Evolutionary conservation across 2,797 vertebrate genomes (phyloP), one percentile per base, ranked within the genome.

Genomic region (Lagocephalus sceleratus): DNA sequence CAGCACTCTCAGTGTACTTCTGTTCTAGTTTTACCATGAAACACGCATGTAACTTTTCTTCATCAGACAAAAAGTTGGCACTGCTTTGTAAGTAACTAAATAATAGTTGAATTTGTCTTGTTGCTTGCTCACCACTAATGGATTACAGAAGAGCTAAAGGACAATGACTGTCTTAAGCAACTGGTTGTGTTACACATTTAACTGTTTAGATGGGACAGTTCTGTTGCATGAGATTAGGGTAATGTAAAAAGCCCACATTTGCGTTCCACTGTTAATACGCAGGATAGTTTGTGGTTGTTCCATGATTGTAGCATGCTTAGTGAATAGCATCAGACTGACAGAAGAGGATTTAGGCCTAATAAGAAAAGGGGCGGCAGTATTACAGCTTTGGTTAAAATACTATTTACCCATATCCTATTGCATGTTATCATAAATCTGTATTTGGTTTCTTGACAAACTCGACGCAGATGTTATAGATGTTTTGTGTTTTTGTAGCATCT

Each of bases 211-310:
- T 50, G 59, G 52, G 65, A 64, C 68, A 75, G 71, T 71, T 81
- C 45, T 63, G 43, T 57, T 69, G 67, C 57, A 40, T 15, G 67
- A 56, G 63, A 62, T 82, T 76, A 76, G 77, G 78, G 73, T 76
- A 86, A 82, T 71, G 71, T 74, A 42, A 47, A 66, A 83, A 81
- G 64, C 70, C 60, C 53, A 78, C 49, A 65, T 69, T 75, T 77
- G 43, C 43, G 26, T 63, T 68, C 74, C 71, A 54, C 67, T 63
- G 52, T 77, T 81, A 80, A 83, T 71, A 68, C 57, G 25, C 47
- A 57, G 72, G 75, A 73, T 64, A 63, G 64, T 59, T 73, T 84
- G 83, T 84, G 85, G 82, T 85, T 54, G 66, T 63, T 60, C 57
- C 63, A 82, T 69, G 75, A 71, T 59, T 71, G 62, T 75, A 57